Percentiles rank a stretch among this genome's conserved stretches.
These are phyloP conservation scores for Garrulus glandarius DNA, from an alignment of 2,797 vertebrate species.

Conservation along the genomic window DNA sequence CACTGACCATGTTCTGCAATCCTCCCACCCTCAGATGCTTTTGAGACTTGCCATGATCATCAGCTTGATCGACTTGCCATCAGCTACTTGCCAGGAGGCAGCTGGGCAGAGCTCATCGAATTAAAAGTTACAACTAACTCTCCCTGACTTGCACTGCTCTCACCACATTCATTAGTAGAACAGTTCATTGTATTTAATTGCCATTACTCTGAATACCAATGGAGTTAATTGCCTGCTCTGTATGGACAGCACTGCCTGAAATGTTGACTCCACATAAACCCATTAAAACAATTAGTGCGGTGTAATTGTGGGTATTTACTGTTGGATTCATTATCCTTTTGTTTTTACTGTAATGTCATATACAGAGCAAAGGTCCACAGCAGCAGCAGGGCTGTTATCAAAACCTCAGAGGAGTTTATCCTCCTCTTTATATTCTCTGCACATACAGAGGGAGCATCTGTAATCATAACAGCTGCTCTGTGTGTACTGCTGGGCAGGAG, in stretches of 20 bases:
- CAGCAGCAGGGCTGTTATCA: neutral
- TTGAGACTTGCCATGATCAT: neutral
- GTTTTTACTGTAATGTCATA: neutral
- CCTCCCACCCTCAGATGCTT: neutral
- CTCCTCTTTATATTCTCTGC: neutral
- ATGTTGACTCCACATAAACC: neutral
- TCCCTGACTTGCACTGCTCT: neutral
- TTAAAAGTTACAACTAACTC: neutral
- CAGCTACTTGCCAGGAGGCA: neutral
- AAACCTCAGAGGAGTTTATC: neutral
- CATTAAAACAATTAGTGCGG: neutral
- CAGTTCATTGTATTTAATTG: conserved; percentile 2
- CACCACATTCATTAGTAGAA: neutral
- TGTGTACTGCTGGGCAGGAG: neutral
- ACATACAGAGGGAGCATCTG: neutral
- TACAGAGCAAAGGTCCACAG: neutral
- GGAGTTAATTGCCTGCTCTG: conserved; percentile 4
- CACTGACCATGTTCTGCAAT: neutral
- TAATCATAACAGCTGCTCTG: neutral
- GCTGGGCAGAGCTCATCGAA: neutral
- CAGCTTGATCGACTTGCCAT: neutral
- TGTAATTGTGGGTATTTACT: neutral
- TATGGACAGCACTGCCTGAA: neutral
- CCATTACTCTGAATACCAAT: neutral
- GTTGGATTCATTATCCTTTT: neutral